These are phyloP conservation scores for Erythrocercus mccallii DNA, from an alignment of 2,113 vertebrate species.

Conservation along the genomic window DNA sequence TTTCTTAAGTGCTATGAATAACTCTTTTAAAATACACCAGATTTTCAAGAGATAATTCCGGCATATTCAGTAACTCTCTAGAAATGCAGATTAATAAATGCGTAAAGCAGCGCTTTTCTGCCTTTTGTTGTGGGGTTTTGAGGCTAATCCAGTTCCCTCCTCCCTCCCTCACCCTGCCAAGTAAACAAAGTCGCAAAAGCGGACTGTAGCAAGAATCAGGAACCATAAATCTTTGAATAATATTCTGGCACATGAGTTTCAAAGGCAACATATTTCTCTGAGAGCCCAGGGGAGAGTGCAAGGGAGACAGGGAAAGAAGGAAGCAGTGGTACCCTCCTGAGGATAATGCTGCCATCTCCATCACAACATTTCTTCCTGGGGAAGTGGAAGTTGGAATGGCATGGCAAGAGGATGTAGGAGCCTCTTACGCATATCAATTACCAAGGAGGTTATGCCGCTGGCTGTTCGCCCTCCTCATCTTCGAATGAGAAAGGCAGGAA, in stretches of 20 bases:
- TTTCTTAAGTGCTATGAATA: neutral
- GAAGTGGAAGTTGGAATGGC: neutral
- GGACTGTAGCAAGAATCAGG: neutral
- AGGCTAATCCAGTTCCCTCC: slow-evolving; percentile 18
- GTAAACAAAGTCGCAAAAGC: neutral
- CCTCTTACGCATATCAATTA: neutral
- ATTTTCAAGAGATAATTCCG: neutral
- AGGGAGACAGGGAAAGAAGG: neutral
- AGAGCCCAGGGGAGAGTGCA: neutral
- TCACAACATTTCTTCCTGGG: neutral
- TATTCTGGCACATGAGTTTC: neutral
- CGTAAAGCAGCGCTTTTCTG: neutral
- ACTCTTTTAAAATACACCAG: neutral
- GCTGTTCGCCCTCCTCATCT: neutral
- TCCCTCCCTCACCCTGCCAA: neutral
- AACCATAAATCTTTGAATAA: neutral
- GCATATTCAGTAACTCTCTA: neutral
- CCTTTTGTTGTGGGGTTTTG: neutral
- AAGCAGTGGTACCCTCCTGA: neutral
- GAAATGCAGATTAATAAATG: neutral
- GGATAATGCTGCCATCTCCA: fast-evolving
- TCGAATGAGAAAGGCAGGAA: neutral
- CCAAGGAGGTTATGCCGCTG: neutral
- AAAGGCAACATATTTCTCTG: neutral
- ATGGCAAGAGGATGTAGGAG: neutral